Evolutionary conservation across 37 sponge, comb jelly and placozoan species (phyloP).

Genomic region (Dysidea cf. avara): DNA sequence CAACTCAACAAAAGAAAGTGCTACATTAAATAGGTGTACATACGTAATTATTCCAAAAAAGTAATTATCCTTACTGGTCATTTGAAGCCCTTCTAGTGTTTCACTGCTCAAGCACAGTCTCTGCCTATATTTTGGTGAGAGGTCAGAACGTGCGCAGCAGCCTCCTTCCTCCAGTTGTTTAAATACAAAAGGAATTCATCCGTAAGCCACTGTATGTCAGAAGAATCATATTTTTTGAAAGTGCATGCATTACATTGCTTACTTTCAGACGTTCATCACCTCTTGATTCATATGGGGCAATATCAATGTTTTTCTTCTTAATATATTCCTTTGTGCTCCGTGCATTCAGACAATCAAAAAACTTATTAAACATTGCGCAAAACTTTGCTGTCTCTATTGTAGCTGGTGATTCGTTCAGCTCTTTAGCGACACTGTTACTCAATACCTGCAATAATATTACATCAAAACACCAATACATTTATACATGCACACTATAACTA

Average conservation of each 20-base stretch:
- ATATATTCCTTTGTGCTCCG: background rate
- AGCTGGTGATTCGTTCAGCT: background rate
- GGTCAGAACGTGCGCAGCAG: background rate
- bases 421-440: conserved; percentile 32
- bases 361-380: conserved; percentile 20
- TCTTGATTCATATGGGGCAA: conserved; percentile 4
- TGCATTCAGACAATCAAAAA: conserved; percentile 38
- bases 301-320: background rate
- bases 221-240: no score
- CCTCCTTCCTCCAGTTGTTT: conserved; percentile 20
- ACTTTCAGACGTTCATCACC: conserved; percentile 34
- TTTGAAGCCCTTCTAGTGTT: conserved; percentile 28
- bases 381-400: conserved; percentile 13
- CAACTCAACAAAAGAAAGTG: conserved; percentile 35
- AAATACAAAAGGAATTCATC: conserved; percentile 19
- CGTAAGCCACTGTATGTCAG: conserved; percentile 28
- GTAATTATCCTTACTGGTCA: conserved; percentile 7
- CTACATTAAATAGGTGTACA: background rate
- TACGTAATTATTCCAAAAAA: conserved; percentile 1
- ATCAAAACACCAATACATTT: no score
- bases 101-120: conserved; percentile 18
- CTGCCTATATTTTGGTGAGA: background rate
- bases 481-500: no score
- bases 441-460: background rate
- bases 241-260: no score